Evolutionary conservation across 2,113 vertebrate genomes (phyloP), one percentile per base, ranked within the genome.

Genomic region (Ascaphus truei): DNA sequence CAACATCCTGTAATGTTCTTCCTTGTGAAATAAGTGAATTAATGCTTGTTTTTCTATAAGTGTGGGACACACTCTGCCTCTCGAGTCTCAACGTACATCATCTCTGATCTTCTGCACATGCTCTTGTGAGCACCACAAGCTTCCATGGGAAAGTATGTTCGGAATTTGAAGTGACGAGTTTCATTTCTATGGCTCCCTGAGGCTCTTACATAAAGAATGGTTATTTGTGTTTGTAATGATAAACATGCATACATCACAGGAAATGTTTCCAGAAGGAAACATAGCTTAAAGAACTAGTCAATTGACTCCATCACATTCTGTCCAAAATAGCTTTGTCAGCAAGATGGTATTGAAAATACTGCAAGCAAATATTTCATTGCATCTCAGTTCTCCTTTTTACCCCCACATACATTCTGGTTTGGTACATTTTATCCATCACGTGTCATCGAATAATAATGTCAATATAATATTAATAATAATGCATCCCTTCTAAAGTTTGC

Each of bases 91-190:
- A n/a, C n/a, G n/a, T n/a, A n/a, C n/a, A n/a, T n/a, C n/a, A n/a
- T n/a, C n/a, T n/a, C n/a, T n/a, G n/a, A n/a, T n/a, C n/a, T n/a
- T n/a, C n/a, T n/a, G 36, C 8, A 45, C 4, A 16, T 45, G 20
- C 10, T 45, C 41, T 45, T 20, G 39, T 15, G 3, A n/a, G 7
- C n/a, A 3, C 15, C 27, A 30, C 15, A 57, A 57, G 31, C 53
- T 12, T 57, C 18, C 53, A 34, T 57, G 53, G 53, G 53, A 57
- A 55, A 57, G 34, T 57, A 57, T 57, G 53, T n/a, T 12, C 30
- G 34, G 53, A 57, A 57, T 57, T 30, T 34, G 53, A 57, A 33
- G 53, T 22, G 8, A 57, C 22, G 53, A 10, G n/a, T 31, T 57
- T 3, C 9, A 13, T 36, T 18, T 15, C 4, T 22, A 4, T 30